Evolutionary conservation across 92 coral and sea anemone genomes (phyloP).

Genomic region (Phenganax stokvisi): DNA sequence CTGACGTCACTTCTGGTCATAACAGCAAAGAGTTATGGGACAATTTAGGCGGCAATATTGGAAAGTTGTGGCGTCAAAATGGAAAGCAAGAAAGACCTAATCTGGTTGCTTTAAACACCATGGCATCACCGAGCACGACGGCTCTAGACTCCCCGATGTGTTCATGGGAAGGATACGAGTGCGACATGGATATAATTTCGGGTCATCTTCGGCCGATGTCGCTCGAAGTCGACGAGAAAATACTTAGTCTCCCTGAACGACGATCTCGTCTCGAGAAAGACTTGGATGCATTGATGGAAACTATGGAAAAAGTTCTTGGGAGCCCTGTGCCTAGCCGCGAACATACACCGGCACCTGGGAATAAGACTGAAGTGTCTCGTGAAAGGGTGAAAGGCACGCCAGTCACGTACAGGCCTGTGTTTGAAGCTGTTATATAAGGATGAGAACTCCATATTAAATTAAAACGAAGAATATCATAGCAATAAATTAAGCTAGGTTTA

Average conservation of each 20-base stretch:
- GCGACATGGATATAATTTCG: conserved; percentile 42
- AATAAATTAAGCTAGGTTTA: too few species aligned
- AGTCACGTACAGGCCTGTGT: conserved; percentile 74
- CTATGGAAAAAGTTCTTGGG: conserved; percentile 81
- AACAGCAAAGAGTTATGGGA: background rate
- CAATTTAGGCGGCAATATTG: background rate
- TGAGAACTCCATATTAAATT: background rate
- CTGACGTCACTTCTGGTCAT: background rate
- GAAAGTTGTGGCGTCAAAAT: background rate
- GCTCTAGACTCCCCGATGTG: conserved; percentile 1
- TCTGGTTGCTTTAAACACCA: conserved; percentile 1
- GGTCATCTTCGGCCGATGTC: background rate
- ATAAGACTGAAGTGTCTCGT: background rate
- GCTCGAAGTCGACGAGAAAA: conserved; percentile 7
- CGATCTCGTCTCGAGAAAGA: conserved; percentile 78
- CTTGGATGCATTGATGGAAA: conserved; percentile 73
- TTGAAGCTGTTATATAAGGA: conserved; percentile 74
- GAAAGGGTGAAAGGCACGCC: conserved; percentile 55
- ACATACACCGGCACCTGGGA: conserved; percentile 34
- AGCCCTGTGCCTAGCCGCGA: conserved; percentile 24
- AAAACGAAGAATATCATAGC: background rate
- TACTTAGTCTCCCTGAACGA: conserved; percentile 59
- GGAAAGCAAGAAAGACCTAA: background rate
- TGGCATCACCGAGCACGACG: background rate
- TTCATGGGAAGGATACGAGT: conserved; percentile 40